These are phyloP conservation scores for Ctenodactylus gundi DNA, from an alignment of 2,113 vertebrate species.

Conservation along the genomic window DNA sequence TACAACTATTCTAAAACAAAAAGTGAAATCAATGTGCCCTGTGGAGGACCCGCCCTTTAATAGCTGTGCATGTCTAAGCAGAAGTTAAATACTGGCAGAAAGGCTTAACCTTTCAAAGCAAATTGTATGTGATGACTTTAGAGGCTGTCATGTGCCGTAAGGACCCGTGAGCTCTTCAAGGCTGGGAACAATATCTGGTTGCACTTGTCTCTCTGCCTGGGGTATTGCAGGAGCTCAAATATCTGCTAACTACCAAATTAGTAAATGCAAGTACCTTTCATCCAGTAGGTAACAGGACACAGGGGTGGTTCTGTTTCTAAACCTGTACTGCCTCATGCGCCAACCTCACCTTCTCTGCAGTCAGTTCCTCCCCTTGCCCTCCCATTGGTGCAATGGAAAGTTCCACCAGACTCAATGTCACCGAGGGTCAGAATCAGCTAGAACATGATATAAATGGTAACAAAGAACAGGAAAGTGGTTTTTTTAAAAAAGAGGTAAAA, in stretches of 20 bases:
- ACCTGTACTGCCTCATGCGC: fast-evolving
- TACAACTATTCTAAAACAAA: not conserved
- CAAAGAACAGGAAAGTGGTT: not conserved
- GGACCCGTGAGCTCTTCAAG: not conserved
- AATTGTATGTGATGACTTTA: not conserved
- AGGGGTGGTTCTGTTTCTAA: not conserved
- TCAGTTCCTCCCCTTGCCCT: not conserved
- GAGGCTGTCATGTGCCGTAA: not conserved
- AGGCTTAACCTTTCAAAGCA: not conserved
- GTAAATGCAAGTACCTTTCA: not conserved
- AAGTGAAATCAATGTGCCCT: not conserved
- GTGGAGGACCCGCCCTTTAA: not conserved
- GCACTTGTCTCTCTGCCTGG: not conserved
- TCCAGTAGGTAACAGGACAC: not conserved
- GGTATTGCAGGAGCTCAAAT: not conserved
- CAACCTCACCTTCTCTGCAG: not conserved
- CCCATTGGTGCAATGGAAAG: not conserved
- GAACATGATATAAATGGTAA: not conserved
- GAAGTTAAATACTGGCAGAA: not conserved
- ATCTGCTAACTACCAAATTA: not conserved
- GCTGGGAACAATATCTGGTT: not conserved
- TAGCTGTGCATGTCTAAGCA: not conserved
- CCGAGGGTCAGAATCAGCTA: not conserved
- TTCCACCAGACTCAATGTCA: no score
- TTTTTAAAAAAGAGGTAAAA: not conserved